A percentile compares a stretch with the other conserved stretches of the same genome.
These are phyloP conservation scores for Mylabris phalerata DNA, from an alignment of 1,140 invertebrate genomes.

Conservation along the genomic window DNA sequence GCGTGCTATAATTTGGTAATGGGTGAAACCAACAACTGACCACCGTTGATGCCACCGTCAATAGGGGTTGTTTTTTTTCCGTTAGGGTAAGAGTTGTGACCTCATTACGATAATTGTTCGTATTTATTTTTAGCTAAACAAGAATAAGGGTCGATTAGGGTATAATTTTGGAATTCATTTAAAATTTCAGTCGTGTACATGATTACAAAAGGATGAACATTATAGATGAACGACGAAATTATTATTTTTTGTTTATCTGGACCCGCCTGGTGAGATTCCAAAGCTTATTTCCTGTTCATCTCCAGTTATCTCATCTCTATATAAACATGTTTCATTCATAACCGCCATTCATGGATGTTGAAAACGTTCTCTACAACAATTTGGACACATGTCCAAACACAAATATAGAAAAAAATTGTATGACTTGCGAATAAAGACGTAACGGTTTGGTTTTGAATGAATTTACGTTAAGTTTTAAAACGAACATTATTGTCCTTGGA, in stretches of 20 bases:
- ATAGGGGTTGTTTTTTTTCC: neutral
- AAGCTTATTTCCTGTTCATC: conserved; percentile 36
- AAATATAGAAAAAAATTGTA: too few relatives aligned
- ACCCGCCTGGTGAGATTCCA: conserved; percentile 33
- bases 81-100: conserved; percentile 28
- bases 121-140: conserved; percentile 6
- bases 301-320: conserved; percentile 30
- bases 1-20: conserved; percentile 29
- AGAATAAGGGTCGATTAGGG: too few relatives aligned
- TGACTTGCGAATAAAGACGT: too few relatives aligned
- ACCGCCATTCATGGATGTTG: conserved; percentile 31
- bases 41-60: neutral
- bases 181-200: too few relatives aligned
- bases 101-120: conserved; percentile 29
- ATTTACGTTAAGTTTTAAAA: too few relatives aligned
- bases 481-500: too few relatives aligned
- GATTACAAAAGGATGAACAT: too few relatives aligned
- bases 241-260: conserved; percentile 2
- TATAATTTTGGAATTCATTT: too few relatives aligned
- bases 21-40: conserved; percentile 9
- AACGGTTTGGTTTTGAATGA: too few relatives aligned
- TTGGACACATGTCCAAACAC: too few relatives aligned
- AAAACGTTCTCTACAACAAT: too few relatives aligned
- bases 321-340: conserved; percentile 38
- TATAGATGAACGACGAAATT: too few relatives aligned